Evolutionary conservation across 2,113 vertebrate species (phyloP), one percentile per base, ranked within the genome.

Genomic region (Fukomys damarensis): DNA sequence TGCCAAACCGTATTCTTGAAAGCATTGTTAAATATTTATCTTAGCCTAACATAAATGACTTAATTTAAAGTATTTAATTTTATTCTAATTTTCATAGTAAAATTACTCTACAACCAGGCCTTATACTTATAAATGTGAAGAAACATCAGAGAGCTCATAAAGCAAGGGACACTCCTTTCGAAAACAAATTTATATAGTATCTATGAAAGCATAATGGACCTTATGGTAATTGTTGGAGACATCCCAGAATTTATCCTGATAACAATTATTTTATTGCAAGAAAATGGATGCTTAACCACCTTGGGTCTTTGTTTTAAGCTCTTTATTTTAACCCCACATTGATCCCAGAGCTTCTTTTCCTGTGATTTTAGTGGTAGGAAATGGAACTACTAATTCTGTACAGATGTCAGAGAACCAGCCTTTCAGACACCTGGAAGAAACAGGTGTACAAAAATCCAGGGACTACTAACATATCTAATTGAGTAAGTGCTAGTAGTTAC

Each of bases 401-500:
- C 93, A 97, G 93, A 95, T 98, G 96, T 97, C 89, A 93, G 97
- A 93, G 77, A 97, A 52, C 65, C 95, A 97, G 96, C 86, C 86
- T 83, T 97, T 70, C 52, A 98, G 97, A 97, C 98, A 96, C 88
- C 86, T 98, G 94, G 93, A 97, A 97, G 58, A 97, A 97, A 86
- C 91, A 98, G 43, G 68, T 97, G 80, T 97, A 94, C 41, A 56
- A 95, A 89, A 96, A 97, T 98, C 97, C 85, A 95, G 95, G 92
- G 86, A 94, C 93, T 97, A 96, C 98, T 98, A 98, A 98, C 93
- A 91, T 98, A 96, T 97, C 82, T 97, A 98, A 97, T 93, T 98
- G 97, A 98, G 97, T 97, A 98, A 98, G 96, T 95, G 72, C 83
- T 89, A 90, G 82, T 96, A 92, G 97, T 97, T 98, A 96, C 87